Conservation (phyloP, 2,888 invertebrate species). For the Mystacides longicornis region DNA sequence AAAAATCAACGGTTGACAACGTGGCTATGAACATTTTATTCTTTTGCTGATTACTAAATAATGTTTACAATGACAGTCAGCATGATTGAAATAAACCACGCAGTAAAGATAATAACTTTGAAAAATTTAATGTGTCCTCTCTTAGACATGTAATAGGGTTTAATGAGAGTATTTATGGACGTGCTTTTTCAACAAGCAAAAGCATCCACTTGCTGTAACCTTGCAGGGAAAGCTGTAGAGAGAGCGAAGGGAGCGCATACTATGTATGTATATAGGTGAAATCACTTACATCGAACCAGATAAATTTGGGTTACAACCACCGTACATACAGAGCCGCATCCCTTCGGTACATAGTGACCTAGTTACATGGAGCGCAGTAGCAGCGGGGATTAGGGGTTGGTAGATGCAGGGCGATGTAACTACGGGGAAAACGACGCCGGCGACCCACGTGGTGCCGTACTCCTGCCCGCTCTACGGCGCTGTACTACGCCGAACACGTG, state of each 20-base stretch:
- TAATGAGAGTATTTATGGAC: no score
- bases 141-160: no score
- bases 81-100: no score
- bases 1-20: no score
- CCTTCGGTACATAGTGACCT: constrained; percentile 4
- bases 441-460: background rate
- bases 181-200: no score
- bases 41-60: no score
- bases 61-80: no score
- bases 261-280: background rate
- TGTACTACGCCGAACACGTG: background rate
- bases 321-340: no score
- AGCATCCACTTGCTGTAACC: background rate
- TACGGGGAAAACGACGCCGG: background rate
- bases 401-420: constrained; percentile 11
- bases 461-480: background rate
- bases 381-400: background rate
- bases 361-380: constrained; percentile 5
- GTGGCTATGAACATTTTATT: no score
- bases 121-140: no score
- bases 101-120: no score
- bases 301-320: constrained; percentile 6
- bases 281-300: background rate
- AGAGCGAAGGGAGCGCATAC: constrained; percentile 1
- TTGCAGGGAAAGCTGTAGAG: background rate